Base-by-base conservation (phyloP, 2,797 vertebrate species). In the Enteromius paludinosus region DNA sequence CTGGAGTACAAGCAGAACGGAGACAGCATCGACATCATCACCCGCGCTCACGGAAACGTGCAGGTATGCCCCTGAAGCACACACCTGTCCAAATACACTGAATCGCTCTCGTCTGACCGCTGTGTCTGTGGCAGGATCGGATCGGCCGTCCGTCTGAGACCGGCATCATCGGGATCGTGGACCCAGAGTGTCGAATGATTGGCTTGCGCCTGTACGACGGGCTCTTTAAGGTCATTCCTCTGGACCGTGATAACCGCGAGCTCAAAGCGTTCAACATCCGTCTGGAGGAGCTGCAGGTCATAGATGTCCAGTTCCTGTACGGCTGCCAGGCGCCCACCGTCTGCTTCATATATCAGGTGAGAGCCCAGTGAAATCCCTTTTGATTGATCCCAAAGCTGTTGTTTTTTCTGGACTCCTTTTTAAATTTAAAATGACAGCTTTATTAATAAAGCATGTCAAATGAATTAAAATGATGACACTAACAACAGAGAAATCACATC, bases 301-400 rank as follows among this genome's bases (percentile, higher is more conserved):
- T 99, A 4, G 98, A 99, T 0, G 98, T 99, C 33, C 99, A 99
- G 87, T 99, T 99, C 88, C 92, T 99, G 0, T 99, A 98, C 0
- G 97, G 97, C 80, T 99, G 98, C 87, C 97, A 97, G 88, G 97
- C 97, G 3, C 98, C 98, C 0, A 99, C 98, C 4, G 98, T 99
- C 91, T 99, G 98, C 92, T 99, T 99, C 41, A 98, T 99, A 83
- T 99, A 99, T 89, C 98, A 99, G 97, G 97, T 98, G 91, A 35
- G 30, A 3, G 30, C 30, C 30, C 30, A 30, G 3, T 30, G 2
- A 30, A 30, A 30, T 30, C 30, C 30, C 30, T 30, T 30, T 30
- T 30, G 30, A 2, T 30, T 30, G 30, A 30, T 30, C 30, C 30
- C 30, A 30, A 30, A 30, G 30, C 4, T 35, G 35, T 5, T 35